Evolutionary conservation across 2,888 invertebrate genomes (phyloP).

Genomic region (Nemapogon koenigi): DNA sequence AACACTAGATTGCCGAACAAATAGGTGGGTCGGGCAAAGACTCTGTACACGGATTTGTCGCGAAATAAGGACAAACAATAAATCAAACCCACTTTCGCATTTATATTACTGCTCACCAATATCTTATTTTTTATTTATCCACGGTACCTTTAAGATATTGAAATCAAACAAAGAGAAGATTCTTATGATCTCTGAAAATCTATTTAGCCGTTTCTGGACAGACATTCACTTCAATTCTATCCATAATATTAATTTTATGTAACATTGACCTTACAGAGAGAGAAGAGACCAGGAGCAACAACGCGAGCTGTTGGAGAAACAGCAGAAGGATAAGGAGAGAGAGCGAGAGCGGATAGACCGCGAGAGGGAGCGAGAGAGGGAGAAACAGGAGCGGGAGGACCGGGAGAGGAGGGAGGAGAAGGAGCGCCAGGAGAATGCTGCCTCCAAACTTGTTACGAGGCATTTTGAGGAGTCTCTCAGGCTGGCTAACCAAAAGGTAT

Average conservation of each 20-base stretch:
- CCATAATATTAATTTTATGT: slow-evolving; percentile 6
- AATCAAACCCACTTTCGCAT: too few relatives aligned
- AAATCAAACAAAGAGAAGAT: too few relatives aligned
- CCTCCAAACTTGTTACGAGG: slow-evolving; percentile 83
- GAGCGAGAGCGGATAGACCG: slow-evolving; percentile 60
- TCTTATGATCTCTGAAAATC: too few relatives aligned
- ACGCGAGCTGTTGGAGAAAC: slow-evolving; percentile 70
- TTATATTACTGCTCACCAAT: too few relatives aligned
- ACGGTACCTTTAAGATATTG: too few relatives aligned
- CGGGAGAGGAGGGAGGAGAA: slow-evolving; percentile 52
- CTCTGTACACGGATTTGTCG: too few relatives aligned
- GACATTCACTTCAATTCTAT: too few relatives aligned
- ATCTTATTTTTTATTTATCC: too few relatives aligned
- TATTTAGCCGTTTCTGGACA: too few relatives aligned
- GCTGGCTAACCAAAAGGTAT: slow-evolving; percentile 79
- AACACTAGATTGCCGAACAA: too few relatives aligned
- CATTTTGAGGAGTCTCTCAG: slow-evolving; percentile 90
- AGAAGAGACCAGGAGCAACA: slow-evolving; percentile 58
- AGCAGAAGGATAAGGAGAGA: slow-evolving; percentile 71
- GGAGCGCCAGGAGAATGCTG: slow-evolving; percentile 73
- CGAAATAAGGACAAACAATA: too few relatives aligned
- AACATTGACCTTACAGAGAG: slow-evolving; percentile 34
- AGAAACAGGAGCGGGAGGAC: slow-evolving; percentile 60
- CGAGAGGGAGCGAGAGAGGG: slow-evolving; percentile 53
- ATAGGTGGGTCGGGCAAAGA: too few relatives aligned